phyloP scores from a whole-genome alignment of 2,888 invertebrate species.

The Helicoverpa assulta region DNA sequence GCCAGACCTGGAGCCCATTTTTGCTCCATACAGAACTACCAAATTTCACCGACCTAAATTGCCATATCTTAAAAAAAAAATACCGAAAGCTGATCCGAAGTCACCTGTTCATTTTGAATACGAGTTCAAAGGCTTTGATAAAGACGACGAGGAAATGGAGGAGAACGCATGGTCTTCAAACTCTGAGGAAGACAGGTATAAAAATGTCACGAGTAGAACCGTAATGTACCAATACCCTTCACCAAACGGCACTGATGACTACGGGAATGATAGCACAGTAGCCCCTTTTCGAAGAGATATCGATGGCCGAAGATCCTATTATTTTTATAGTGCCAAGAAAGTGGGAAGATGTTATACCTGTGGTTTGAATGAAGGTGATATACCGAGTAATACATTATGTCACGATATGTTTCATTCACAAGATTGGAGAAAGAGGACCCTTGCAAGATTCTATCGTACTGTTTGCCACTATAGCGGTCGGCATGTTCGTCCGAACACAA shows the following conservation, averaged over 20 bases:
- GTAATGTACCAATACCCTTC: background rate
- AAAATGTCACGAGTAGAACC: background rate
- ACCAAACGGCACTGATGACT: background rate
- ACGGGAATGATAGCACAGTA: background rate
- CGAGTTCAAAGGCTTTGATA: background rate
- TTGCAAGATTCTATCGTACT: constrained; percentile 17
- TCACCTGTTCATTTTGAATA: background rate
- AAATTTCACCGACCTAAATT: constrained; percentile 2
- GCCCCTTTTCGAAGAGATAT: background rate
- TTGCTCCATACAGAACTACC: background rate
- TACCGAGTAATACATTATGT: background rate
- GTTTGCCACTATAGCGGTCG: background rate
- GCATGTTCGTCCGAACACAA: background rate
- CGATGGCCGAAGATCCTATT: background rate
- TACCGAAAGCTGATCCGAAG: background rate
- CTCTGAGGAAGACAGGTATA: background rate
- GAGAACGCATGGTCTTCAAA: background rate
- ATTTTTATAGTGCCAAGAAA: too few relatives aligned
- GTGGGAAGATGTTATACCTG: constrained; percentile 19
- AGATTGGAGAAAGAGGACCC: constrained; percentile 9
- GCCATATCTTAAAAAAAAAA: background rate
- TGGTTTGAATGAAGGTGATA: rapidly evolving
- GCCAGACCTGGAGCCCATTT: background rate
- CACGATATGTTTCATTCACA: constrained; percentile 24
- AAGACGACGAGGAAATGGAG: background rate